phyloP scores from a whole-genome alignment of 2,797 vertebrate genomes.

The Anolis apletophallus region DNA sequence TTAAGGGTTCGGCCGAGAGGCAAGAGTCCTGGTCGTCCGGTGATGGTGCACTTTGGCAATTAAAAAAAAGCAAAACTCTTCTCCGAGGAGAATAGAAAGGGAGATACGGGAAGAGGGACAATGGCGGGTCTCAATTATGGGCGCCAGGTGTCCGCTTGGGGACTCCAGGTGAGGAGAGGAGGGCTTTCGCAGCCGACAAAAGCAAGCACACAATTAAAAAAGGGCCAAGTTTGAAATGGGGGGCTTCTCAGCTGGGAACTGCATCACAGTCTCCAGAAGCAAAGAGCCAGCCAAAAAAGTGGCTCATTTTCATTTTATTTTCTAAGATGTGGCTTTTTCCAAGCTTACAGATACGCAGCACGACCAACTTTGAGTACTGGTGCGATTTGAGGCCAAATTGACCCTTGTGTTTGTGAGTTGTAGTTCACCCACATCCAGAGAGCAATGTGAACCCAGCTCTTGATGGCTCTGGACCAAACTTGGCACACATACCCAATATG shows the following conservation, averaged over 20 bases:
- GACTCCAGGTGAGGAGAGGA: conserved; percentile 88
- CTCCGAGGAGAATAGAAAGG: conserved; percentile 85
- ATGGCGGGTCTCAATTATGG: conserved; percentile 89
- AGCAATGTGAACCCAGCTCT: no score
- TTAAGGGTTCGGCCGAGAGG: conserved; percentile 78
- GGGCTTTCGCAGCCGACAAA: conserved; percentile 70
- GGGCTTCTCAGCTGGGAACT: conserved; percentile 38
- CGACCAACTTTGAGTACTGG: no score
- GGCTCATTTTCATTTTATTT: not conserved
- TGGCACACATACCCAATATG: no score
- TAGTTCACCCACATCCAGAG: no score
- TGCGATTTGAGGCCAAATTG: no score
- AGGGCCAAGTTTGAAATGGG: conserved; percentile 82
- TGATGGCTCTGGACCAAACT: no score
- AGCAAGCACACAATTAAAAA: conserved; percentile 83
- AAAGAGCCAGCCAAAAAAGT: conserved; percentile 20
- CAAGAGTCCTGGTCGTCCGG: conserved; percentile 84
- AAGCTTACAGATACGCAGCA: no score
- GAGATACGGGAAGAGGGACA: conserved; percentile 87
- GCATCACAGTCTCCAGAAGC: conserved; percentile 24
- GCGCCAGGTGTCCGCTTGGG: conserved; percentile 90
- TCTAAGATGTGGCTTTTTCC: conserved; percentile 28
- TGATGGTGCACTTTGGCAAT: conserved; percentile 75
- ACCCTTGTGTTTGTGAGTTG: no score
- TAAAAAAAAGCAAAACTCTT: conserved; percentile 75